Evolutionary conservation across 2,797 vertebrate genomes (phyloP).

Genomic region (Cygnus olor): DNA sequence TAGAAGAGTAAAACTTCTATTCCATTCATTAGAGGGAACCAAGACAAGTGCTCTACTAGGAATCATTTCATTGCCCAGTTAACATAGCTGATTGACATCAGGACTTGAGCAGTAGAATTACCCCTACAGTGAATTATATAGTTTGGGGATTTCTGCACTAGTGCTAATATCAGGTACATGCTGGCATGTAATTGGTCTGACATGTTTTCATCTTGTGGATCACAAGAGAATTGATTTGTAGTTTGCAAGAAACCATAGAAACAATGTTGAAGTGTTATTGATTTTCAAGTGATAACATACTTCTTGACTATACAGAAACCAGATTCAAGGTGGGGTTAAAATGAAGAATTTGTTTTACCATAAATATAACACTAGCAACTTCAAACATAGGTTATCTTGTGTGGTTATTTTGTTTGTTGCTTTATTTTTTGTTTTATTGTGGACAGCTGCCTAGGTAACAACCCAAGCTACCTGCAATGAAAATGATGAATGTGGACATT

Average conservation of each 20-base stretch:
- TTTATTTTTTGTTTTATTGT: not conserved
- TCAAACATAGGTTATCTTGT: not conserved
- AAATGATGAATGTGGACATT: not conserved
- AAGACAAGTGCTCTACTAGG: not conserved
- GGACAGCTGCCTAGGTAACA: not conserved
- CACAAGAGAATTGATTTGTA: not conserved
- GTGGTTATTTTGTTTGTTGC: not conserved
- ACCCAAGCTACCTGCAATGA: not conserved
- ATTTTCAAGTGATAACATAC: fast-evolving
- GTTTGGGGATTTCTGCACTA: not conserved
- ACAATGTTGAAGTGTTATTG: not conserved
- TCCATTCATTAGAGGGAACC: not conserved
- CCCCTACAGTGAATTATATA: fast-evolving
- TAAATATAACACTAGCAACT: not conserved
- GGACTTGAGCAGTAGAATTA: not conserved
- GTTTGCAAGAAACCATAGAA: not conserved
- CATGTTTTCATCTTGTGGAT: not conserved
- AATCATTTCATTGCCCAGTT: not conserved
- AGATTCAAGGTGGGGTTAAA: not conserved
- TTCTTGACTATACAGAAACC: not conserved
- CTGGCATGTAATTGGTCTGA: not conserved
- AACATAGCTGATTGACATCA: not conserved
- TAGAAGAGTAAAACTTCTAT: too few relatives aligned
- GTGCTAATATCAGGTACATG: not conserved
- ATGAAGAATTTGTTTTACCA: not conserved